Evolutionary conservation across 2,888 invertebrate genomes (phyloP).

Genomic region (Patella caerulea): DNA sequence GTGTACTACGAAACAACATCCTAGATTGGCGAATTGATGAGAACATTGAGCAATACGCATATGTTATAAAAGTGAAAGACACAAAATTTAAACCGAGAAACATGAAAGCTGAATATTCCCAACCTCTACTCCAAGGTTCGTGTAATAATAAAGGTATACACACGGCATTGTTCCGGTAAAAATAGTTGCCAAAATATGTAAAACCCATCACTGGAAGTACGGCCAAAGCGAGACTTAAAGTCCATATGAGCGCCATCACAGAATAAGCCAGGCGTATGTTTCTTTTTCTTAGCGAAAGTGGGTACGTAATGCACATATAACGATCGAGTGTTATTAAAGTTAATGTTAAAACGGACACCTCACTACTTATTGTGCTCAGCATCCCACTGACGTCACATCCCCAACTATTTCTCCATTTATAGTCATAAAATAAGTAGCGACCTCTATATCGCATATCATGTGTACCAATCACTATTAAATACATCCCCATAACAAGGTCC

Average conservation of each 20-base stretch:
- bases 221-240: conserved; percentile 35
- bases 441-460: conserved; percentile 75
- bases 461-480: conserved; percentile 76
- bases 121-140: conserved; percentile 33
- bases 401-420: conserved; percentile 76
- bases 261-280: conserved; percentile 39
- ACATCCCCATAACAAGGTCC: conserved; percentile 78
- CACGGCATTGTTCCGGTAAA: conserved; percentile 49
- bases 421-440: conserved; percentile 76
- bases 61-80: conserved; percentile 44
- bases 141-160: conserved; percentile 41
- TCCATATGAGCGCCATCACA: conserved; percentile 43
- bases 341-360: conserved; percentile 47
- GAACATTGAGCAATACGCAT: conserved; percentile 47
- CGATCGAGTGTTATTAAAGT: conserved; percentile 47
- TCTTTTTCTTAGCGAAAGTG: conserved; percentile 37
- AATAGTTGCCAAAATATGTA: conserved; percentile 41
- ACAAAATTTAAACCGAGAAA: conserved; percentile 45
- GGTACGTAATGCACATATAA: conserved; percentile 47
- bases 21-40: conserved; percentile 40
- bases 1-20: conserved; percentile 38
- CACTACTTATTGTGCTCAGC: conserved; percentile 51
- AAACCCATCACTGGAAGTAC: conserved; percentile 38
- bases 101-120: conserved; percentile 50
- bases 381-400: conserved; percentile 77